Conservation (phyloP, 2,888 invertebrate species). For the Bimastos eiseni region DNA sequence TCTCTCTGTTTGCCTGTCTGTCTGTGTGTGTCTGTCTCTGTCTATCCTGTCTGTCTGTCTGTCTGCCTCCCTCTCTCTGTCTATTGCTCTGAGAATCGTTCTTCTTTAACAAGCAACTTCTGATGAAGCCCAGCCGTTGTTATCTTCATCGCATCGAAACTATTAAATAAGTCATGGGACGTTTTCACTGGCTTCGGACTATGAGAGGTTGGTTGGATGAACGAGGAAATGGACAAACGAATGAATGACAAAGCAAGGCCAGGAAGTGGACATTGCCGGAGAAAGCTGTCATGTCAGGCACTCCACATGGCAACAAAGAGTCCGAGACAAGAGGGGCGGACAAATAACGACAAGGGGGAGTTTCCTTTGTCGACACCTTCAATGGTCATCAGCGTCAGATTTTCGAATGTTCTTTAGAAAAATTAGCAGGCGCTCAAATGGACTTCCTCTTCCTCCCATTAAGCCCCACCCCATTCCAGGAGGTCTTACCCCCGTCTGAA, state of each 20-base stretch:
- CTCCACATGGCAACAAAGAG: background rate
- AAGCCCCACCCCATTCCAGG: background rate
- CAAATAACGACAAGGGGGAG: background rate
- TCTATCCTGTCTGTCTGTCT: too few species aligned
- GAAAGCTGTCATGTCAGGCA: background rate
- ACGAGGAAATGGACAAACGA: background rate
- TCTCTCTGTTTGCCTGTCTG: too few species aligned
- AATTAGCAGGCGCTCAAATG: constrained; percentile 2
- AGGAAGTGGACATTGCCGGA: background rate
- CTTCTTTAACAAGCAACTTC: too few species aligned
- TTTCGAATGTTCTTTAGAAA: background rate
- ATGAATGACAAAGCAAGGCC: background rate
- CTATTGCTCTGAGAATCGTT: too few species aligned
- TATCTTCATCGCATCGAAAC: too few species aligned
- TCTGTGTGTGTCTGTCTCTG: too few species aligned
- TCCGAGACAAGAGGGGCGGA: background rate
- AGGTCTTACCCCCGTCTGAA: background rate
- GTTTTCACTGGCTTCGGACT: too few species aligned
- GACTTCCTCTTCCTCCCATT: background rate
- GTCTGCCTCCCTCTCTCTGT: too few species aligned
- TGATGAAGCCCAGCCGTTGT: too few species aligned
- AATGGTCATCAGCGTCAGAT: background rate
- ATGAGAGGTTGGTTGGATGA: too few species aligned
- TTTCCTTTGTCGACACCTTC: background rate
- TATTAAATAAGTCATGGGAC: too few species aligned